These are phyloP conservation scores for Bimastos eiseni DNA, from an alignment of 2,888 invertebrate species.

Conservation along the genomic window DNA sequence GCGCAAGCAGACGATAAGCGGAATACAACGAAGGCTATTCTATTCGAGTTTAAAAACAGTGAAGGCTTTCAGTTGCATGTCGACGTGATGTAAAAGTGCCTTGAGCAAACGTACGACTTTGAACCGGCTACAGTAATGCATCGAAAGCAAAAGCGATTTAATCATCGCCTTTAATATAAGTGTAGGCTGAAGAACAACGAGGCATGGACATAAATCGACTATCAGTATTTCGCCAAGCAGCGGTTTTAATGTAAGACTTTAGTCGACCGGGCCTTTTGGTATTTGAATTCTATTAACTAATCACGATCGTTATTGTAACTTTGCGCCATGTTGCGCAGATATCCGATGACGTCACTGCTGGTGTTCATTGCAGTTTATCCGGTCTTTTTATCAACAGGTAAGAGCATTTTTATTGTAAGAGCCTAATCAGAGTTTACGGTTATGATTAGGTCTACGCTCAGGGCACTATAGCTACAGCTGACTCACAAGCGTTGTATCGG, in stretches of 20 bases:
- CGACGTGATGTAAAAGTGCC: neutral
- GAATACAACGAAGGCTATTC: neutral
- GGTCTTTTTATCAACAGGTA: conserved; percentile 2
- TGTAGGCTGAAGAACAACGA: neutral
- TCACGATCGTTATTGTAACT: neutral
- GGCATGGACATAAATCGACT: neutral
- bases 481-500: too few relatives aligned
- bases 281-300: too few relatives aligned
- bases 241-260: neutral
- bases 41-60: neutral
- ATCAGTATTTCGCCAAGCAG: neutral
- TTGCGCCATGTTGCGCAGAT: neutral
- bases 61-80: neutral
- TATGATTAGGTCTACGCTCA: too few relatives aligned
- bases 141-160: neutral
- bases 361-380: neutral
- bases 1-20: conserved; percentile 4
- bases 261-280: too few relatives aligned
- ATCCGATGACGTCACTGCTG: neutral
- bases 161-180: too few relatives aligned
- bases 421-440: too few relatives aligned
- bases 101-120: neutral
- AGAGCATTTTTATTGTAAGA: neutral
- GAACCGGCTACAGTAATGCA: neutral
- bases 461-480: too few relatives aligned